Percentiles rank a stretch among this genome's conserved stretches.
phyloP scores from a whole-genome alignment of 92 coral and sea anemone species.

The Meandrina meandrites region DNA sequence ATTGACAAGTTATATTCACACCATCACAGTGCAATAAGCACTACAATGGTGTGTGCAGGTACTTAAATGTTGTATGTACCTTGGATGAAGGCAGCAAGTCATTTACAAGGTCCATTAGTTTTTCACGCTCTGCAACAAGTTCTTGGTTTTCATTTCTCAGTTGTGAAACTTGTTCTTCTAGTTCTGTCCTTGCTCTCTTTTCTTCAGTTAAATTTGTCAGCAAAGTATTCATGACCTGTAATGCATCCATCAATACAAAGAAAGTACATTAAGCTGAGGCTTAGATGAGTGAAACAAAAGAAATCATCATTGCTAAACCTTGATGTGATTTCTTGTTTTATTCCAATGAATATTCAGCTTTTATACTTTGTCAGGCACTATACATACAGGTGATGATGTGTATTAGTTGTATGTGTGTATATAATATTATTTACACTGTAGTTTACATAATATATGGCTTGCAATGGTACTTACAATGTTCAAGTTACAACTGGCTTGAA shows the following conservation, averaged over 20 bases:
- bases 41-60: not conserved
- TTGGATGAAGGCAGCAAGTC: slow-evolving; percentile 1
- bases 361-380: too few species aligned
- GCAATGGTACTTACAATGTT: not conserved
- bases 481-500: not conserved
- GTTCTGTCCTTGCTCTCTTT: not conserved
- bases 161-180: not conserved
- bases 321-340: too few species aligned
- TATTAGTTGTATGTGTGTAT: too few species aligned
- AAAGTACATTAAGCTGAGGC: not conserved
- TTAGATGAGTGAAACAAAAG: not conserved
- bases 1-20: too few species aligned
- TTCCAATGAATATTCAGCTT: too few species aligned
- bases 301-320: too few species aligned
- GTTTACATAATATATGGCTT: not conserved
- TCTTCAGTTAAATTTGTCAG: slow-evolving; percentile 18
- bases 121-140: slow-evolving; percentile 18
- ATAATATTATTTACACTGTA: too few species aligned
- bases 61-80: not conserved
- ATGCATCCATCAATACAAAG: not conserved
- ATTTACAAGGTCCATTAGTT: slow-evolving; percentile 12
- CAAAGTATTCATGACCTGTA: slow-evolving; percentile 17
- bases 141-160: slow-evolving; percentile 2
- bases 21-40: too few species aligned
- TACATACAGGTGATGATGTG: too few species aligned